These are phyloP conservation scores for Calypte anna DNA, from an alignment of 2,113 vertebrate genomes.

Conservation along the genomic window DNA sequence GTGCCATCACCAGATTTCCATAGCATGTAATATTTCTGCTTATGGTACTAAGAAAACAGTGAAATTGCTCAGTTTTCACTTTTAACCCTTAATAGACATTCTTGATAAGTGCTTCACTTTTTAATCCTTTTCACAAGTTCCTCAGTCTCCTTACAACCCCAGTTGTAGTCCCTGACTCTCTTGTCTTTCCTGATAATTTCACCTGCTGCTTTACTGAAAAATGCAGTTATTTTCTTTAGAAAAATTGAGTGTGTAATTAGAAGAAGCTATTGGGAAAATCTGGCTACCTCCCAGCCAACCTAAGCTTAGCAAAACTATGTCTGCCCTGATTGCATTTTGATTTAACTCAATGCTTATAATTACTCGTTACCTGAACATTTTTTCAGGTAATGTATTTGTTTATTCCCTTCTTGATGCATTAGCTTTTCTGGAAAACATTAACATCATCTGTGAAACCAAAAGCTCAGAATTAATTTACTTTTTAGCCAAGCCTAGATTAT, in stretches of 20 bases:
- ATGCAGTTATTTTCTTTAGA: not conserved
- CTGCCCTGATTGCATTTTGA: slow-evolving; percentile 29
- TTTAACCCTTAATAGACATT: not conserved
- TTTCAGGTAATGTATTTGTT: not conserved
- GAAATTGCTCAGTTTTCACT: accelerated
- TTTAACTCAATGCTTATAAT: slow-evolving; percentile 42
- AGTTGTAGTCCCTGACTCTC: not conserved
- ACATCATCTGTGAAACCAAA: not conserved
- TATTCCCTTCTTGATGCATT: slow-evolving; percentile 12
- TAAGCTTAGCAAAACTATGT: not conserved
- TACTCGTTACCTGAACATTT: not conserved
- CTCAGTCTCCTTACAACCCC: not conserved
- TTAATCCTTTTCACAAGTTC: not conserved
- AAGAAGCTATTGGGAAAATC: not conserved
- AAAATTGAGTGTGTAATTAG: not conserved
- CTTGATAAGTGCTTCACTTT: not conserved
- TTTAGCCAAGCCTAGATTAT: not conserved
- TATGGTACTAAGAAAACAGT: not conserved
- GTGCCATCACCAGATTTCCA: not conserved
- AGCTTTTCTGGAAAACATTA: not conserved
- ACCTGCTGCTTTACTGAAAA: not conserved
- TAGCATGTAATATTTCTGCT: not conserved
- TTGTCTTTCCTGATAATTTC: not conserved
- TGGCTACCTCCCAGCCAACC: not conserved
- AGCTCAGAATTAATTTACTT: not conserved